Conservation (phyloP, 2,797 vertebrate species). For the Brachyalestes nurse region DNA sequence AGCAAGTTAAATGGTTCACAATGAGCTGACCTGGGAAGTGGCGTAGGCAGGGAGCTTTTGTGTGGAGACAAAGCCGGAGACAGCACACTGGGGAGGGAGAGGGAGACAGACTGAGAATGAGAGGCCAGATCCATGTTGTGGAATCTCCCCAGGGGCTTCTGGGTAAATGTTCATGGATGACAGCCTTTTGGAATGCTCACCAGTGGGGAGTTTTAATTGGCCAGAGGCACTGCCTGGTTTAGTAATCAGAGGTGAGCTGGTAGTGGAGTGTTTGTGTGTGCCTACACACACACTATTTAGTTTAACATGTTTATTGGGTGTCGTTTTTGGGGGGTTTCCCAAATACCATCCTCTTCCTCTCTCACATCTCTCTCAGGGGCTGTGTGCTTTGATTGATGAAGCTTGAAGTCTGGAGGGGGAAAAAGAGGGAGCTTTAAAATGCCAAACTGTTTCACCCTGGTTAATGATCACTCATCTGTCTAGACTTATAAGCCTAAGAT, state of each 20-base stretch:
- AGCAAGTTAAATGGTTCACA: slow-evolving; percentile 74
- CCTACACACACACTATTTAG: background rate
- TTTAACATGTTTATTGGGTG: slow-evolving; percentile 24
- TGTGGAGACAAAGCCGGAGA: slow-evolving; percentile 79
- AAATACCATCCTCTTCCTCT: slow-evolving; percentile 15
- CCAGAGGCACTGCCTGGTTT: slow-evolving; percentile 75
- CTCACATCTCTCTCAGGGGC: slow-evolving; percentile 9
- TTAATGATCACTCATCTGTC: slow-evolving; percentile 58
- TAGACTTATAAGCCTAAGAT: slow-evolving; percentile 51
- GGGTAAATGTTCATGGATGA: slow-evolving; percentile 84
- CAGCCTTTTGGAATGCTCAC: slow-evolving; percentile 81
- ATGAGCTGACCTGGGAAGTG: slow-evolving; percentile 83
- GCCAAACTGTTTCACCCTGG: slow-evolving; percentile 21
- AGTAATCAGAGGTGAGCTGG: slow-evolving; percentile 67
- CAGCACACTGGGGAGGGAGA: slow-evolving; percentile 67
- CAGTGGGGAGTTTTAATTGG: slow-evolving; percentile 82
- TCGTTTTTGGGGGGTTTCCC: slow-evolving; percentile 23
- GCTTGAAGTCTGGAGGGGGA: background rate
- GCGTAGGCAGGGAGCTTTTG: slow-evolving; percentile 82
- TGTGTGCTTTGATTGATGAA: slow-evolving; percentile 1
- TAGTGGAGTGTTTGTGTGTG: slow-evolving; percentile 24
- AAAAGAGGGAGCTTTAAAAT: slow-evolving; percentile 7
- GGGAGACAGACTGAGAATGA: slow-evolving; percentile 65
- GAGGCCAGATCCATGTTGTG: slow-evolving; percentile 76
- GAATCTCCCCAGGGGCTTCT: slow-evolving; percentile 80